Evolutionary conservation across 2,797 vertebrate genomes (phyloP), one percentile per base, ranked within the genome.

Genomic region (Tangara arthus): DNA sequence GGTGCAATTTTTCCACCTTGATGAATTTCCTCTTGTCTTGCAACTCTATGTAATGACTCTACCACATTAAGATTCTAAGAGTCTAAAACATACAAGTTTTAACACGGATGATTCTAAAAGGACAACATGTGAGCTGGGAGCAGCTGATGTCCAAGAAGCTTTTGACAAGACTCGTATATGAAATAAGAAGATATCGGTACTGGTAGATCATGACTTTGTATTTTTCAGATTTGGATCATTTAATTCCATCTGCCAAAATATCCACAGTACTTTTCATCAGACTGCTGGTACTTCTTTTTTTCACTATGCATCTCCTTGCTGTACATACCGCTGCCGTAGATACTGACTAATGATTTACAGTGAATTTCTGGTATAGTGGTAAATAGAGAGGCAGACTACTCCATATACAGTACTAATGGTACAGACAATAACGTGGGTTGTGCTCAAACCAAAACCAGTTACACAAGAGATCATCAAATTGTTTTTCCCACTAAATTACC

Each of bases 21-120:
- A 71, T 82, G 35, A n/a, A 73, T 94, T 94, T 92, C 28, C 44
- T 93, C 47, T n/a, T 66, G 93, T 93, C 77, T 80, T 91, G 4
- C 37, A 89, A 73, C 15, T 39, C 32, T 32, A 6, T 61, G 59
- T 12, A 93, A 44, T 16, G 57, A 60, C 21, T 90, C 66, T 52
- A 53, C 32, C 12, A 73, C 50, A 73, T 80, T 60, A 81, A 87
- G 35, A 66, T 65, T 93, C 81, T 52, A 87, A 57, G 19, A 53
- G 32, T 53, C 12, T 32, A 21, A 73, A 91, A 83, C 32, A 93
- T 69, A 75, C 18, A 85, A 90, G 55, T 53, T 94, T 50, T 78
- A 60, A 55, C 75, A 81, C 55, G 92, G 82, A 78, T 60, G 12
- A 8, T 56, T 68, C 90, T 93, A 71, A 94, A 95, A 76, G 20